Conservation (phyloP, 2,888 invertebrate species). For the Drosophila conformis region DNA sequence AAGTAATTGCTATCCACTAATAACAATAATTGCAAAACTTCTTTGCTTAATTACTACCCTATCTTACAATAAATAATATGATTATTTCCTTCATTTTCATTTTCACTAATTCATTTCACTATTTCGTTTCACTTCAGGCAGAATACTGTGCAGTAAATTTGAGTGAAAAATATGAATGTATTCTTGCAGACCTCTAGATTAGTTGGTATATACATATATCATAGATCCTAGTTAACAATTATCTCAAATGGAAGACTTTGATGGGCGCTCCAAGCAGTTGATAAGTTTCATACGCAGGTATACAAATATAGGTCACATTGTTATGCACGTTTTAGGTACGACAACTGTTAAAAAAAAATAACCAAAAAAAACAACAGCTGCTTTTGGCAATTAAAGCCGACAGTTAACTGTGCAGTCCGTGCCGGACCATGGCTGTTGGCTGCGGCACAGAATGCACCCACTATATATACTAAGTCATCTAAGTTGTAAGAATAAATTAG, state of each 20-base stretch:
- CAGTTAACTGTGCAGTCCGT: conserved; percentile 3
- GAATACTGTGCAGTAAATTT: neutral
- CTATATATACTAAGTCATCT: conserved; percentile 23
- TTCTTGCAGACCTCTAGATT: neutral
- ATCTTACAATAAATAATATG: neutral
- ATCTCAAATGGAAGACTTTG: conserved; percentile 69
- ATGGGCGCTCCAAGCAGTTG: conserved; percentile 40
- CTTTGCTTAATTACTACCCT: neutral
- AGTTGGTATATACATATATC: conserved; percentile 4
- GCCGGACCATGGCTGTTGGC: conserved; percentile 8
- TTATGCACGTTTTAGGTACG: conserved; percentile 67
- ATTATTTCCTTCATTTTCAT: neutral
- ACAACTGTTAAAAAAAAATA: conserved; percentile 26
- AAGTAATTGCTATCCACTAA: neutral
- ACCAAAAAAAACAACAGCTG: conserved; percentile 10
- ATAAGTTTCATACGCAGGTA: conserved; percentile 56
- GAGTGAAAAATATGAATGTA: neutral
- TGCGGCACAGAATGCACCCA: conserved; percentile 8
- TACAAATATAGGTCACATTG: conserved; percentile 73
- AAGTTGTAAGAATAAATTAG: conserved; percentile 31
- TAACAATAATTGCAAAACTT: neutral
- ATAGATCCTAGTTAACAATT: conserved; percentile 44
- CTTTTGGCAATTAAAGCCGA: conserved; percentile 25
- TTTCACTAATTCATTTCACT: neutral
- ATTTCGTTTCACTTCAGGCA: neutral